Evolutionary conservation across 2,888 invertebrate genomes (phyloP).

Genomic region (Patella caerulea): DNA sequence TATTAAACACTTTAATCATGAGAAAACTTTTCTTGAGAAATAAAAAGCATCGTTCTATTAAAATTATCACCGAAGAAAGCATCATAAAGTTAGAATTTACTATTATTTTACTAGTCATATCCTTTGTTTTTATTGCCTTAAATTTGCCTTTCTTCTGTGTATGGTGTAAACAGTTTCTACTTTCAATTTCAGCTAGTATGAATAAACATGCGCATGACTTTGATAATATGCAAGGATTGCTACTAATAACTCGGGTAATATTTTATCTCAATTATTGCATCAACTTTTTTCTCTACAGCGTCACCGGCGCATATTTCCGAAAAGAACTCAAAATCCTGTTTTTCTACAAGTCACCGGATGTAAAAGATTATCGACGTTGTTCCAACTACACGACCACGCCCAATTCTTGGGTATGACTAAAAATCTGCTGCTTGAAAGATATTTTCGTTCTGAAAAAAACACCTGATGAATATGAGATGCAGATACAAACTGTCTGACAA

Average conservation of each 20-base stretch:
- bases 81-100: slow-evolving; percentile 66
- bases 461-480: background rate
- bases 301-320: slow-evolving; percentile 64
- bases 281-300: slow-evolving; percentile 65
- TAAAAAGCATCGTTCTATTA: slow-evolving; percentile 45
- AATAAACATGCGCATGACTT: slow-evolving; percentile 36
- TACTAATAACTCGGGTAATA: slow-evolving; percentile 56
- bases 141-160: slow-evolving; percentile 66
- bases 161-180: slow-evolving; percentile 57
- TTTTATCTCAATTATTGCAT: slow-evolving; percentile 65
- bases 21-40: slow-evolving; percentile 58
- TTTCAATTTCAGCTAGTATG: slow-evolving; percentile 28
- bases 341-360: slow-evolving; percentile 39
- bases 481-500: no score
- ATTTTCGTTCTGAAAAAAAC: background rate
- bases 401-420: slow-evolving; percentile 48
- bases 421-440: slow-evolving; percentile 5
- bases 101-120: slow-evolving; percentile 62
- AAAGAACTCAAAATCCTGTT: slow-evolving; percentile 58
- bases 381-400: slow-evolving; percentile 42
- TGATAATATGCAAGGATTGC: slow-evolving; percentile 40
- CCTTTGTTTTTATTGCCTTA: slow-evolving; percentile 64
- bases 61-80: slow-evolving; percentile 56
- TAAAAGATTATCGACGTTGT: slow-evolving; percentile 11
- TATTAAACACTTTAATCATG: slow-evolving; percentile 63